These are phyloP conservation scores for Drosophila kurseongensis DNA, from an alignment of 1,140 invertebrate species.

Conservation along the genomic window DNA sequence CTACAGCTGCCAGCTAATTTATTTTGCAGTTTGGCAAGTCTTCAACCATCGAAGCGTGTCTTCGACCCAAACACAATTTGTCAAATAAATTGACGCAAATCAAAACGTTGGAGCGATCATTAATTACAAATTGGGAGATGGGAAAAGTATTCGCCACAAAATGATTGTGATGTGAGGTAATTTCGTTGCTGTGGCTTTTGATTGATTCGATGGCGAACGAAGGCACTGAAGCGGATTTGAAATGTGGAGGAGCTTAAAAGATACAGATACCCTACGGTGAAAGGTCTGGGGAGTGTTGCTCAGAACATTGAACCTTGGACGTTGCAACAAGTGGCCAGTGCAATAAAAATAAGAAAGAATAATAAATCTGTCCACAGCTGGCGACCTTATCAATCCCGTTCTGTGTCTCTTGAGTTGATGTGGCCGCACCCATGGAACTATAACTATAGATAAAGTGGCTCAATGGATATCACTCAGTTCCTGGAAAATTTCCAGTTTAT, in stretches of 20 bases:
- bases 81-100: slow-evolving; percentile 66
- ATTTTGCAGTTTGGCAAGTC: slow-evolving; percentile 9
- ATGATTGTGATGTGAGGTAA: slow-evolving; percentile 52
- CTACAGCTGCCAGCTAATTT: slow-evolving; percentile 16
- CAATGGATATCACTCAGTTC: slow-evolving; percentile 6
- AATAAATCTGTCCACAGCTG: slow-evolving; percentile 1
- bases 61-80: slow-evolving; percentile 49
- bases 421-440: slow-evolving; percentile 2
- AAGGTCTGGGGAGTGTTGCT: slow-evolving; percentile 15
- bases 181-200: slow-evolving; percentile 47
- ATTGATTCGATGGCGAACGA: slow-evolving; percentile 40
- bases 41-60: slow-evolving; percentile 40
- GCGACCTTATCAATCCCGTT: slow-evolving; percentile 26
- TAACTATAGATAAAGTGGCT: slow-evolving; percentile 4
- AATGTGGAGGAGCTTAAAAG: neutral
- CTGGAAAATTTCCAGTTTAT: slow-evolving; percentile 13
- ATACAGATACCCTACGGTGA: slow-evolving; percentile 24
- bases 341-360: slow-evolving; percentile 17
- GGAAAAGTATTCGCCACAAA: slow-evolving; percentile 31
- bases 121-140: slow-evolving; percentile 60
- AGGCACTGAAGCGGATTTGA: slow-evolving; percentile 11
- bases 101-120: slow-evolving; percentile 51
- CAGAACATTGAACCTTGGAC: slow-evolving; percentile 26
- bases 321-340: slow-evolving; percentile 32
- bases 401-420: slow-evolving; percentile 6